Evolutionary conservation across 92 coral and sea anemone species (phyloP), one percentile per base, ranked within the genome.

Genomic region (Bergia sp.): DNA sequence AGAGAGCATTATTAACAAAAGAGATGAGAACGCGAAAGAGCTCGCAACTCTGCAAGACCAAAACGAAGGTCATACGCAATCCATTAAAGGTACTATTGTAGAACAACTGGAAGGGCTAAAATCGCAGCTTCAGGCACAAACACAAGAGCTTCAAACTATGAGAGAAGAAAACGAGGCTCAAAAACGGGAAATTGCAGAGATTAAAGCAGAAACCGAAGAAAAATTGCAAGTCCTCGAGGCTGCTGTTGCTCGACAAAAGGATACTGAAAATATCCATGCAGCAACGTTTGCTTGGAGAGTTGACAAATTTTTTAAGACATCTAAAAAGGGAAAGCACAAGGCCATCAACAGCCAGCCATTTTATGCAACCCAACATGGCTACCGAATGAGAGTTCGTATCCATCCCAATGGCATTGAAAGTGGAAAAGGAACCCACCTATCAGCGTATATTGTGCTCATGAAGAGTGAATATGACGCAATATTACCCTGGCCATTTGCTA

Each of bases 311-410:
- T 7, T 67, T 37, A 84, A 84, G 87, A 84, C 66, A 10, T 79
- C 87, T 12, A 84, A 84, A 47, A 84, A 84, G 47, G 87, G 87
- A 44, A 84, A 69, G 44, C 87, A 84, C 79, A 84, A 84, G 57
- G 18, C 79, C 7, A 49, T 84, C 44, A 43, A 69, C 42, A 84
- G 87, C 42, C 78, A 45, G 20, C 87, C 79, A 37, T 84, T 84
- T 47, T 84, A 84, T 69, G 43, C 61, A 29, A 39, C 65, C 79
- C 87, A 37, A 36, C 18, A 84, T 84, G 87, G 87, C 87, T 84
- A 84, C 79, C 71, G 67, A 71, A 84, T 84, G 87, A 84, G 55
- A 84, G 40, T 67, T 84, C 87, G 87, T 29, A 43, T 84, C 47
- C 78, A 84, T 37, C 87, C 87, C 4, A 84, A 84, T 50, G 87